These are phyloP conservation scores for Ceratoteleas bidentatus DNA, from an alignment of 1,140 invertebrate genomes.

Conservation along the genomic window DNA sequence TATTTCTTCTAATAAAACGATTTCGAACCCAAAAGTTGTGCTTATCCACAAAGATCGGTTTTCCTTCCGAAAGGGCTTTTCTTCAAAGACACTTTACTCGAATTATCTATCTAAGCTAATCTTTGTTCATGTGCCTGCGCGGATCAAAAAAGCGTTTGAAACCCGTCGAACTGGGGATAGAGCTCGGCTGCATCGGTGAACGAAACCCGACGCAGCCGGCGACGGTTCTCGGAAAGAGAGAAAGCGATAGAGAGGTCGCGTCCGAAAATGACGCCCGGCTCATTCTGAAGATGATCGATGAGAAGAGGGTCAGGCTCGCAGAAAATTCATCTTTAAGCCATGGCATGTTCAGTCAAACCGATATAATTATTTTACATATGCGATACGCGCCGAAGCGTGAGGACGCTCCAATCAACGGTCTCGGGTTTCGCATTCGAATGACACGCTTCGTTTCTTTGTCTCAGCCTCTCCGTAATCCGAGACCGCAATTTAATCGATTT, in stretches of 20 bases:
- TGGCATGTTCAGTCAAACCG: constrained; percentile 74
- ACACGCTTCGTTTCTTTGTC: constrained; percentile 61
- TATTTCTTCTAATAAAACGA: too few species aligned
- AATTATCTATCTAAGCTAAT: too few species aligned
- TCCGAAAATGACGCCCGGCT: constrained; percentile 71
- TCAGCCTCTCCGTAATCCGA: constrained; percentile 43
- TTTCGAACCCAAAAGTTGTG: too few species aligned
- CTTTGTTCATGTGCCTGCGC: too few species aligned
- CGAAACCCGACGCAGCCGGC: not conserved
- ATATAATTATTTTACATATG: constrained; percentile 80
- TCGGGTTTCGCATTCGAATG: constrained; percentile 57
- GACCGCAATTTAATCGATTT: constrained; percentile 60
- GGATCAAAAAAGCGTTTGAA: too few species aligned
- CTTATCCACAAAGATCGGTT: too few species aligned
- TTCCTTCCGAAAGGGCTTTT: too few species aligned
- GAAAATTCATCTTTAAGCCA: constrained; percentile 76
- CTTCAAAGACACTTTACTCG: too few species aligned
- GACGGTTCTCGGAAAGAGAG: constrained; percentile 57
- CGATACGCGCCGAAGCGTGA: constrained; percentile 67
- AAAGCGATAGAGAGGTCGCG: constrained; percentile 66
- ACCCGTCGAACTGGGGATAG: too few species aligned
- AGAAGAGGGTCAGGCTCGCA: constrained; percentile 76
- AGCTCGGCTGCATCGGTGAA: too few species aligned
- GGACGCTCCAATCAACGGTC: constrained; percentile 65
- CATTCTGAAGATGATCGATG: constrained; percentile 79